Evolutionary conservation across 1,140 invertebrate species (phyloP), one percentile per base, ranked within the genome.

Genomic region (Pseudomyrmex gracilis): DNA sequence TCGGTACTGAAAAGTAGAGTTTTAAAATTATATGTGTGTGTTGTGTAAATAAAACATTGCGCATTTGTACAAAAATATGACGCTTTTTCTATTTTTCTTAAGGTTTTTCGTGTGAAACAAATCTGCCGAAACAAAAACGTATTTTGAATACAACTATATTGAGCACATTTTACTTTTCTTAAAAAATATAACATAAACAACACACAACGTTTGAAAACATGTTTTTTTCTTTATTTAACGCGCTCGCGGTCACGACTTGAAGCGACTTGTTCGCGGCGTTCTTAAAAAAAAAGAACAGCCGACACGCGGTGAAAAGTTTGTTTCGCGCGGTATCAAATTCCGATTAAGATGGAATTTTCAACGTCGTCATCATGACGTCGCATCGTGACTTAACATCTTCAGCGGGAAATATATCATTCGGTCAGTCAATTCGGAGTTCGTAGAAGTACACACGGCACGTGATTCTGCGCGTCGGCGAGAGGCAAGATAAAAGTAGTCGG

Each of bases 301-400:
- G 58, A 60, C 22, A 24, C 49, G 49, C 49, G 49, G 49, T 13
- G 13, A 57, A 47, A 47, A 63, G 68, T 57, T 86, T 57, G 82
- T 80, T 87, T 87, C 49, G 64, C 68, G 47, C 53, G 22, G 47
- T 60, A 84, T 87, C 82, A 82, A 87, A 87, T 84, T 73, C 78
- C 53, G 57, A 2, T 34, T 84, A 87, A 84, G 87, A 87, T 87
- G 74, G 73, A 87, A 87, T 87, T 87, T 80, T 87, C 83, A 80
- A 87, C 70, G 73, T 10, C 61, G 43, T 55, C 47, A 55, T 66
- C 60, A 76, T 85, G 87, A 87, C 70, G 73, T 10, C 61, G 43
- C 47, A 55, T 66, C 60, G 73, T 85, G 87, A 88, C 73, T 87
- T 87, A 88, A 88, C 73, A 51, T 51, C 64, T 78, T 70, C 22